These are phyloP conservation scores for Drosophila hydei DNA, from an alignment of 1,140 invertebrate genomes.

Conservation along the genomic window DNA sequence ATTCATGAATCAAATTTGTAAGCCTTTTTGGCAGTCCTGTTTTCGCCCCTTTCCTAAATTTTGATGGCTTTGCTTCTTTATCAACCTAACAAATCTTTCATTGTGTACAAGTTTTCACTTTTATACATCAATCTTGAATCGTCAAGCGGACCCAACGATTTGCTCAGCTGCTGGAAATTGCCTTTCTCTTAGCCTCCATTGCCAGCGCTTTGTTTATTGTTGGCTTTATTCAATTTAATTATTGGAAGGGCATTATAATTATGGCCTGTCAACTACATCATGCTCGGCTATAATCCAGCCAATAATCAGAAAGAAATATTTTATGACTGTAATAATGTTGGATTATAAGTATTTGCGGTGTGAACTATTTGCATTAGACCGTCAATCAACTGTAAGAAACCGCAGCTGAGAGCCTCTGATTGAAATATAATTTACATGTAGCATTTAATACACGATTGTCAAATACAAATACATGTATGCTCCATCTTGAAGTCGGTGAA, in stretches of 20 bases:
- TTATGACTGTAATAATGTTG: neutral
- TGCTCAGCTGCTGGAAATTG: conserved; percentile 16
- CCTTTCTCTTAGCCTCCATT: conserved; percentile 17
- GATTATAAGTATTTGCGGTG: neutral
- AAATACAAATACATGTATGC: conserved; percentile 16
- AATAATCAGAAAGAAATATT: neutral
- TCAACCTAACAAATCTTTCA: conserved; percentile 7
- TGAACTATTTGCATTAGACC: conserved; percentile 28
- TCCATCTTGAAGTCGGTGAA: conserved; percentile 5
- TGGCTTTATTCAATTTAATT: conserved; percentile 29
- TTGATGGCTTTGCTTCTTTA: conserved; percentile 2
- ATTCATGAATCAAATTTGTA: conserved; percentile 16
- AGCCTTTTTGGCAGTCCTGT: conserved; percentile 11
- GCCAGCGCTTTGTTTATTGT: conserved; percentile 8
- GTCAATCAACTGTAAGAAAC: conserved; percentile 22
- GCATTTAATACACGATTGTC: conserved; percentile 43
- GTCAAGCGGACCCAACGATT: conserved; percentile 9
- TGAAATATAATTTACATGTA: conserved; percentile 33
- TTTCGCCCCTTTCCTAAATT: too few relatives aligned
- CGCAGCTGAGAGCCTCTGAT: conserved; percentile 7
- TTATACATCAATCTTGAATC: conserved; percentile 38
- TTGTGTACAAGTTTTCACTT: conserved; percentile 50
- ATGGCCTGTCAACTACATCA: conserved; percentile 22
- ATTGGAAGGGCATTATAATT: conserved; percentile 41
- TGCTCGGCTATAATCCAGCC: conserved; percentile 6